phyloP scores from a whole-genome alignment of 2,888 invertebrate genomes.

The Drosophila kambysellisi region DNA sequence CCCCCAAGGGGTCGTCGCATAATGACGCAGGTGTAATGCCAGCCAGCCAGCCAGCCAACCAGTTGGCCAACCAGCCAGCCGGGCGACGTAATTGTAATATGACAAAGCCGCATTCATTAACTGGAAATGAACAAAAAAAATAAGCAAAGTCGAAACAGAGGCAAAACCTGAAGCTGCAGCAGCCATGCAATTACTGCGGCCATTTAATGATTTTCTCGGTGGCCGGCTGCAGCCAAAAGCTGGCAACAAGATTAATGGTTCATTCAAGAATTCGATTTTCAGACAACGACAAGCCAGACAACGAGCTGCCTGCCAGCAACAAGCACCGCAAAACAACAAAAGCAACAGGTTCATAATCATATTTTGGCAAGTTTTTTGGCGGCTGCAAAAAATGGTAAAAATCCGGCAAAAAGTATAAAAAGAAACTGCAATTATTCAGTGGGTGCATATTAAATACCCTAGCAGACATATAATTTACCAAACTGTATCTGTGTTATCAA shows the following conservation, averaged over 20 bases:
- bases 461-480: neutral
- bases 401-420: constrained; percentile 33
- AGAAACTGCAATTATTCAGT: neutral
- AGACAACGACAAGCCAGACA: constrained; percentile 53
- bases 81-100: constrained; percentile 74
- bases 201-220: constrained; percentile 72
- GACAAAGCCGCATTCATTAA: constrained; percentile 74
- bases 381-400: constrained; percentile 55
- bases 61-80: constrained; percentile 61
- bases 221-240: constrained; percentile 54
- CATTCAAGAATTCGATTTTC: constrained; percentile 82
- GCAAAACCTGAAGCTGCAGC: constrained; percentile 44
- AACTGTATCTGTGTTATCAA: neutral
- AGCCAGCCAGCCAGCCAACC: constrained; percentile 63
- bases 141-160: constrained; percentile 35
- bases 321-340: constrained; percentile 45
- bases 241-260: constrained; percentile 80
- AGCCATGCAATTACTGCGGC: constrained; percentile 72
- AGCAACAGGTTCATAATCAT: constrained; percentile 70
- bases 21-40: constrained; percentile 72
- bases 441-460: constrained; percentile 18
- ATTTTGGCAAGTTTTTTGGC: constrained; percentile 52
- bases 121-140: constrained; percentile 16
- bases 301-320: constrained; percentile 40
- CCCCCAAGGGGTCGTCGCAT: constrained; percentile 48